These are phyloP conservation scores for Tupaia chinensis DNA, from an alignment of 2,113 vertebrate species.

Conservation along the genomic window DNA sequence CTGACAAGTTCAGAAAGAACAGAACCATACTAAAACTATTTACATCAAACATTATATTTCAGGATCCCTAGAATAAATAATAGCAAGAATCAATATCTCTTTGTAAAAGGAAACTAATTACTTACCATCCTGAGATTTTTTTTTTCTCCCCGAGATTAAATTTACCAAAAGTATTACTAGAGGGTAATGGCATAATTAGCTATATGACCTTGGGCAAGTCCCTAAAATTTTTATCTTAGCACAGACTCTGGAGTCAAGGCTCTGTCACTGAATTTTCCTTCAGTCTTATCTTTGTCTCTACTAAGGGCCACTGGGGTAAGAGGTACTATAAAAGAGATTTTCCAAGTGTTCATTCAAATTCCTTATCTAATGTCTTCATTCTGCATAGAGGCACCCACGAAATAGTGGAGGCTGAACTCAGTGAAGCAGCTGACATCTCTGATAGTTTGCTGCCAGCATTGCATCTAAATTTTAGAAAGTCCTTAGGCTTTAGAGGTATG, in stretches of 20 bases:
- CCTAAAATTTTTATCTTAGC: conserved; percentile 27
- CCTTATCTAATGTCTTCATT: not conserved
- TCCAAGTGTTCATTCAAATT: not conserved
- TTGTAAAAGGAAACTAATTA: not conserved
- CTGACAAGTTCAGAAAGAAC: conserved; percentile 48
- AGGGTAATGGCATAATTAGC: not conserved
- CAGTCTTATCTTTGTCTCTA: not conserved
- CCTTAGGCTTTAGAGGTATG: not conserved
- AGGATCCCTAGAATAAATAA: not conserved
- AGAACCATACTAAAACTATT: not conserved
- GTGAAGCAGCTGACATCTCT: not conserved
- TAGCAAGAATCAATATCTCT: conserved; percentile 16
- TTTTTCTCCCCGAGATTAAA: not conserved
- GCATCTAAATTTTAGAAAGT: not conserved
- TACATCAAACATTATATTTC: not conserved
- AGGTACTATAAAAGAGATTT: not conserved
- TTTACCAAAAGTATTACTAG: not conserved
- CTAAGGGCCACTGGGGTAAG: not conserved
- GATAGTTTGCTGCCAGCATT: not conserved
- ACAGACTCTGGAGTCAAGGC: not conserved
- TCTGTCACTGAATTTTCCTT: not conserved
- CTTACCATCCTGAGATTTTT: conserved; percentile 18
- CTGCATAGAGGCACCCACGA: not conserved
- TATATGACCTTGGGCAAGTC: conserved; percentile 29
- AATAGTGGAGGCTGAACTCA: not conserved